Conservation (phyloP, 1,140 invertebrate species). For the Zaprionus africanus region DNA sequence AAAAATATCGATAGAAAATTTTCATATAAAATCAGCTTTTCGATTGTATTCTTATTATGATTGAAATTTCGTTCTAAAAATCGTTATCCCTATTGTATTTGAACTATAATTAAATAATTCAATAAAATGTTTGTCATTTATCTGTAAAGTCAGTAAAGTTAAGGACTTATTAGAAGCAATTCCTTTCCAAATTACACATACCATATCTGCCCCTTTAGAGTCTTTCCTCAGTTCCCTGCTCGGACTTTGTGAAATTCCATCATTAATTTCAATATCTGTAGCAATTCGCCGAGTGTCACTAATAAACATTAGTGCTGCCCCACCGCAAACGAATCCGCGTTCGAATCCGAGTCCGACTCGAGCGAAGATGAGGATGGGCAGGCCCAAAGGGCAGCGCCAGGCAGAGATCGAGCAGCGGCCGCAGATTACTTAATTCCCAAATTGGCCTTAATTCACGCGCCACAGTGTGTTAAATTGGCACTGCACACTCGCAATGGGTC, state of each 20-base stretch:
- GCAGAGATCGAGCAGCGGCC: conserved; percentile 36
- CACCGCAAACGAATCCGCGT: neutral
- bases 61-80: no score
- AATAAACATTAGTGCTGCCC: conserved; percentile 49
- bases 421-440: conserved; percentile 83
- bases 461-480: conserved; percentile 83
- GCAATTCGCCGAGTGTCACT: conserved; percentile 65
- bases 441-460: conserved; percentile 83
- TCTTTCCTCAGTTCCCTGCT: neutral
- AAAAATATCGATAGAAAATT: no score
- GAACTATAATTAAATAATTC: no score
- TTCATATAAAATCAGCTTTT: no score
- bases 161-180: neutral
- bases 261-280: conserved; percentile 38
- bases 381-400: conserved; percentile 13
- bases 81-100: no score
- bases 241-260: neutral
- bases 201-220: neutral
- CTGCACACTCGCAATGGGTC: conserved; percentile 13
- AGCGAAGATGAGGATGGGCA: conserved; percentile 28
- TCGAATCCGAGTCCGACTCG: neutral
- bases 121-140: no score
- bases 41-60: no score
- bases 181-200: neutral
- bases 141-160: no score